These are phyloP conservation scores for Phenacoccus solenopsis DNA, from an alignment of 1,140 invertebrate species.

Conservation along the genomic window DNA sequence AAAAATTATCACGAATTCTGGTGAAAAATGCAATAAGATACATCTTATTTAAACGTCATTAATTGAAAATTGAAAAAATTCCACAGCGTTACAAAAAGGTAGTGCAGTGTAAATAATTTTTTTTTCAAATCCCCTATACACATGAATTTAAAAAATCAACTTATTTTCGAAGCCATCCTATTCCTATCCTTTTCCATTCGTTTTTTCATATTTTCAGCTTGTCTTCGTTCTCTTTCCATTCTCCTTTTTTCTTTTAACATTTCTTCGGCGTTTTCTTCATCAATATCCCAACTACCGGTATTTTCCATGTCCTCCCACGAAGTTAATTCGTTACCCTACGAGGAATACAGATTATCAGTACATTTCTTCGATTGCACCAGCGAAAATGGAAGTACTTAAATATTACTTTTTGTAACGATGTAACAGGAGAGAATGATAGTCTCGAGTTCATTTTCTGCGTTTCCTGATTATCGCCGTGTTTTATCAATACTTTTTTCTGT, in stretches of 20 bases:
- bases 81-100: too few relatives aligned
- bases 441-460: neutral
- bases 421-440: neutral
- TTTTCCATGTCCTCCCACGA: slow-evolving; percentile 6
- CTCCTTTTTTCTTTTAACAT: neutral
- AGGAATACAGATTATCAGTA: neutral
- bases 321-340: neutral
- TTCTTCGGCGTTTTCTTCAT: neutral
- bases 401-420: neutral
- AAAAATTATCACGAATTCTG: too few relatives aligned
- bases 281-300: slow-evolving; percentile 4
- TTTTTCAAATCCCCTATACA: too few relatives aligned
- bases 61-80: too few relatives aligned
- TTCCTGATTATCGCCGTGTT: neutral
- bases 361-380: too few relatives aligned
- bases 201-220: slow-evolving; percentile 1
- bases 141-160: too few relatives aligned
- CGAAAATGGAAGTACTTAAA: too few relatives aligned
- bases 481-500: neutral
- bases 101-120: too few relatives aligned
- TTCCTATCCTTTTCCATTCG: slow-evolving; percentile 2
- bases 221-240: neutral
- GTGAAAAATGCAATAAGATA: too few relatives aligned
- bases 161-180: slow-evolving; percentile 1
- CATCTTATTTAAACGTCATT: too few relatives aligned